These are phyloP conservation scores for Chrysina gloriosa DNA, from an alignment of 2,888 invertebrate species.

Conservation along the genomic window DNA sequence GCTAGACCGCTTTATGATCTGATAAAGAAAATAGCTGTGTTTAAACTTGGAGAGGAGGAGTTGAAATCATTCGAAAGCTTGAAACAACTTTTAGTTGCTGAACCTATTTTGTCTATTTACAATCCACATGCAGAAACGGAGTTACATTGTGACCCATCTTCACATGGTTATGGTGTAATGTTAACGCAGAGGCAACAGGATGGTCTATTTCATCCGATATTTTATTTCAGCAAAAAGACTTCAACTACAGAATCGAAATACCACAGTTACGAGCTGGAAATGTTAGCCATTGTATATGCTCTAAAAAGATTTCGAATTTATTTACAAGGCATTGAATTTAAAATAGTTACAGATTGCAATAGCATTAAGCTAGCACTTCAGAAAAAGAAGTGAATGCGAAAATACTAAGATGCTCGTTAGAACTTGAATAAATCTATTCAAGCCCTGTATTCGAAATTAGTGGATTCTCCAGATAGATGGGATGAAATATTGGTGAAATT, in stretches of 20 bases:
- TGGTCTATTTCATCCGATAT: too few relatives aligned
- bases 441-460: too few relatives aligned
- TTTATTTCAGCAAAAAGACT: too few relatives aligned
- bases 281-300: slow-evolving; percentile 52
- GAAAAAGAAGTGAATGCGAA: too few relatives aligned
- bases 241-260: too few relatives aligned
- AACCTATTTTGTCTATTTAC: slow-evolving; percentile 55
- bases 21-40: slow-evolving; percentile 47
- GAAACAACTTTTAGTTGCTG: slow-evolving; percentile 45
- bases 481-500: too few relatives aligned
- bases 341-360: too few relatives aligned
- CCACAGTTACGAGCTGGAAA: too few relatives aligned
- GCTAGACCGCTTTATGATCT: slow-evolving; percentile 55
- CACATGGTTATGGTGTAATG: slow-evolving; percentile 55
- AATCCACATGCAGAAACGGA: slow-evolving; percentile 55
- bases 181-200: slow-evolving; percentile 57
- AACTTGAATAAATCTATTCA: too few relatives aligned
- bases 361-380: too few relatives aligned
- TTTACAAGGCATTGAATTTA: slow-evolving; percentile 51
- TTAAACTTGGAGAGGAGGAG: slow-evolving; percentile 50
- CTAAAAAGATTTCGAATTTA: slow-evolving; percentile 52
- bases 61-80: slow-evolving; percentile 46
- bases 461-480: too few relatives aligned
- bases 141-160: slow-evolving; percentile 58
- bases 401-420: too few relatives aligned